Evolutionary conservation across 2,113 vertebrate genomes (phyloP).

Genomic region (Hypanus sabinus): DNA sequence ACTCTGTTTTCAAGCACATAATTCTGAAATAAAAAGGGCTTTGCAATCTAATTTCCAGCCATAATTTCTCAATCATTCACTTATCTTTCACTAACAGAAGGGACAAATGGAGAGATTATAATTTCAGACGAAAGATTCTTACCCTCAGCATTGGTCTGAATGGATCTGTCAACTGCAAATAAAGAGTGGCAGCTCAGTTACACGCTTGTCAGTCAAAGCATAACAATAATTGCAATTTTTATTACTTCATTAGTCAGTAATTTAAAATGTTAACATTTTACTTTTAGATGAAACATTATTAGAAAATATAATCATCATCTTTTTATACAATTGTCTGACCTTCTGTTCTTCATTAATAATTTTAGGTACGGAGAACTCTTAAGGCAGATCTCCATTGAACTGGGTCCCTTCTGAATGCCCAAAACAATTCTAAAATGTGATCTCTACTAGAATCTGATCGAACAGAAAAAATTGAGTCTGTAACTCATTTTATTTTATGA

Average conservation of each 20-base stretch:
- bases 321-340: slow-evolving; percentile 50
- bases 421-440: slow-evolving; percentile 3
- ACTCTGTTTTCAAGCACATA: too few relatives aligned
- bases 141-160: slow-evolving; percentile 97
- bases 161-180: slow-evolving; percentile 88
- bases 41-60: slow-evolving; percentile 38
- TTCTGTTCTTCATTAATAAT: not conserved
- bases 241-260: slow-evolving; percentile 67
- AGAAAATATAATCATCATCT: slow-evolving; percentile 64
- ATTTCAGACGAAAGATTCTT: slow-evolving; percentile 59
- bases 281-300: slow-evolving; percentile 72
- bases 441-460: not conserved
- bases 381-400: not conserved
- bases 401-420: not conserved
- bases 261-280: slow-evolving; percentile 75
- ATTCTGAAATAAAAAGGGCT: not conserved
- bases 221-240: slow-evolving; percentile 69
- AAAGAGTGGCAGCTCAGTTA: slow-evolving; percentile 72
- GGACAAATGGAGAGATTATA: slow-evolving; percentile 43
- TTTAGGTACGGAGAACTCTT: not conserved
- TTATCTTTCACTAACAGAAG: slow-evolving; percentile 45
- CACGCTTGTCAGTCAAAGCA: slow-evolving; percentile 73
- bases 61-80: slow-evolving; percentile 43
- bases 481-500: not conserved
- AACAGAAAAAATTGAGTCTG: not conserved